Percentiles rank a stretch among this genome's conserved stretches.
These are phyloP conservation scores for Lapara coniferarum DNA, from an alignment of 2,888 invertebrate species.

Conservation along the genomic window DNA sequence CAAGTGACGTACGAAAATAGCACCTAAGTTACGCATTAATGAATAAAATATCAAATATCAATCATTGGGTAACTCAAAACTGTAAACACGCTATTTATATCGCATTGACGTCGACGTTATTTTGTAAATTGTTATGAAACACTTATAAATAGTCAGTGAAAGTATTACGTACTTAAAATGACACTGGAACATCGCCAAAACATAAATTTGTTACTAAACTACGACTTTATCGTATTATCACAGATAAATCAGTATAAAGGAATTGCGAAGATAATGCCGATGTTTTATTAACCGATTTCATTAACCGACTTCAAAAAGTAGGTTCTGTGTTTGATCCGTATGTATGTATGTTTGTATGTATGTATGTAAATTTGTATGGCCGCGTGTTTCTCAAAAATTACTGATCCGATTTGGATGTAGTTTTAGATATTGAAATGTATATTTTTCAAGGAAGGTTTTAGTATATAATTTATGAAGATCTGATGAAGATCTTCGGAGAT, in stretches of 20 bases:
- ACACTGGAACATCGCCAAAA: constrained; percentile 40
- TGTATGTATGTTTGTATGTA: too few relatives aligned
- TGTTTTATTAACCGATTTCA: too few relatives aligned
- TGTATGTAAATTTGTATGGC: too few relatives aligned
- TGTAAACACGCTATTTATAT: constrained; percentile 11
- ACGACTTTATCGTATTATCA: constrained; percentile 30
- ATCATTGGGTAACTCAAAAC: neutral
- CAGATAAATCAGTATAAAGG: constrained; percentile 23
- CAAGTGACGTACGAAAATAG: neutral
- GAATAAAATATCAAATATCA: neutral
- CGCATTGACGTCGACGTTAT: constrained; percentile 16
- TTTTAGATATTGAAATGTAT: too few relatives aligned
- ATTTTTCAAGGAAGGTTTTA: too few relatives aligned
- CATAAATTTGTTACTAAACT: constrained; percentile 38
- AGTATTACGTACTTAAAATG: constrained; percentile 20
- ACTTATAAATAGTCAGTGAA: constrained; percentile 24
- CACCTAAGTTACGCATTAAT: neutral
- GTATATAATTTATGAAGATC: too few relatives aligned
- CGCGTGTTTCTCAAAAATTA: too few relatives aligned
- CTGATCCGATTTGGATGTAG: too few relatives aligned
- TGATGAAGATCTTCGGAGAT: too few relatives aligned
- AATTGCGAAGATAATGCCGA: constrained; percentile 1
- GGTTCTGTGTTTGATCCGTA: too few relatives aligned
- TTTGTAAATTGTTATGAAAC: constrained; percentile 23
- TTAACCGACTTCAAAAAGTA: too few relatives aligned